A percentile compares a stretch with the other conserved stretches of the same genome.
phyloP scores from a whole-genome alignment of 2,888 invertebrate genomes.

The Polydrusus tereticollis region DNA sequence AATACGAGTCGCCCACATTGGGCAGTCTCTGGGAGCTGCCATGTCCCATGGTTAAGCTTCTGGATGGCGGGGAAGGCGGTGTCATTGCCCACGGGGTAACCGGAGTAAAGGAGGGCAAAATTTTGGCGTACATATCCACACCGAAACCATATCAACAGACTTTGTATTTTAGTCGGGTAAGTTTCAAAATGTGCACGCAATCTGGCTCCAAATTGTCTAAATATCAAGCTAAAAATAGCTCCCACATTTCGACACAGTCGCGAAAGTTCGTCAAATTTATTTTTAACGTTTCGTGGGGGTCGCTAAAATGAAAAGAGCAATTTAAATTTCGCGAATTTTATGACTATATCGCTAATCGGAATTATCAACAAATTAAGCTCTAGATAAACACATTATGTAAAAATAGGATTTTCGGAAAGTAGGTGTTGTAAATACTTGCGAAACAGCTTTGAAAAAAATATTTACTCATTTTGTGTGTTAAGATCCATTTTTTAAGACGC shows the following conservation, averaged over 20 bases:
- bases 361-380: not conserved
- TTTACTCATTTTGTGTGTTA: not conserved
- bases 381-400: not conserved
- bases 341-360: not conserved
- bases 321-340: not conserved
- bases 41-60: slow-evolving; percentile 70
- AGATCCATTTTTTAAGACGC: not conserved
- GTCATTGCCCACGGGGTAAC: slow-evolving; percentile 79
- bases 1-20: slow-evolving; percentile 83
- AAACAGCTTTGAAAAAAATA: not conserved
- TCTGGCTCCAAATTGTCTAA: slow-evolving; percentile 10
- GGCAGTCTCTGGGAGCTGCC: slow-evolving; percentile 66
- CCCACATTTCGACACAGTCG: not conserved
- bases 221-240: slow-evolving; percentile 18
- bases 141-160: slow-evolving; percentile 88
- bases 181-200: slow-evolving; percentile 55
- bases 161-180: slow-evolving; percentile 90
- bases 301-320: not conserved
- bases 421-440: not conserved
- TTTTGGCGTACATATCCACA: slow-evolving; percentile 90
- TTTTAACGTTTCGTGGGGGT: slow-evolving; percentile 5
- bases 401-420: not conserved
- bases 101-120: slow-evolving; percentile 86
- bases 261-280: not conserved
- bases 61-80: slow-evolving; percentile 75